Conservation (phyloP, 2,113 vertebrate species). For the Haemorhous mexicanus region DNA sequence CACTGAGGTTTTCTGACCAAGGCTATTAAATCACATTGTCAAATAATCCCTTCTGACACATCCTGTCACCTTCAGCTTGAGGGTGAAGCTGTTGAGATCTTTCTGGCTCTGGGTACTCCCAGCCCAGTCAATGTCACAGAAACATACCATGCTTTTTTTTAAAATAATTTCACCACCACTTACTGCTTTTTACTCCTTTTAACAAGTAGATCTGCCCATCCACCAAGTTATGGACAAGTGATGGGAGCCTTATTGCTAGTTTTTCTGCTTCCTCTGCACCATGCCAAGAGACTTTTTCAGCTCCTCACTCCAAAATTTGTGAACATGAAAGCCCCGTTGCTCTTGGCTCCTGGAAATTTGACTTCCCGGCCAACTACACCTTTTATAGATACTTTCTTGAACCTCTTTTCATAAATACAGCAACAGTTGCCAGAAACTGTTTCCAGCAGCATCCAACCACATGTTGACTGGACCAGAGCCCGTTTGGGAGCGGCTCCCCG, state of each 20-base stretch:
- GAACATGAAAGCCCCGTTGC: conserved; percentile 76
- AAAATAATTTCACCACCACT: background rate
- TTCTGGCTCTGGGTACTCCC: background rate
- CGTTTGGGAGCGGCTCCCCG: conserved; percentile 34
- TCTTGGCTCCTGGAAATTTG: conserved; percentile 71
- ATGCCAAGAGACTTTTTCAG: conserved; percentile 66
- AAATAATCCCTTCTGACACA: background rate
- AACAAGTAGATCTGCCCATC: background rate
- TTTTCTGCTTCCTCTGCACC: conserved; percentile 64
- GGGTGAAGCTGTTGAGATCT: background rate
- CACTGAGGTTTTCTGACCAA: background rate
- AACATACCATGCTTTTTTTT: background rate
- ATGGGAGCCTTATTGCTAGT: conserved; percentile 48
- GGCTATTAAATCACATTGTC: background rate
- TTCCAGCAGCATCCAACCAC: conserved; percentile 72
- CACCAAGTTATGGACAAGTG: conserved; percentile 37
- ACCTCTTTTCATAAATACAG: conserved; percentile 68
- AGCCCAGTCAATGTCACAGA: background rate
- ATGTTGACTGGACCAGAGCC: conserved; percentile 69
- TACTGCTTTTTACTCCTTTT: background rate
- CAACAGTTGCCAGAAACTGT: conserved; percentile 66
- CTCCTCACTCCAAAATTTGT: conserved; percentile 69
- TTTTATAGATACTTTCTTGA: conserved; percentile 80
- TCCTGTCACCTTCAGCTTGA: background rate
- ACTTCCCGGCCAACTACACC: conserved; percentile 75